Conservation (phyloP, 2,797 vertebrate genomes). For the Oryzias sinensis region DNA sequence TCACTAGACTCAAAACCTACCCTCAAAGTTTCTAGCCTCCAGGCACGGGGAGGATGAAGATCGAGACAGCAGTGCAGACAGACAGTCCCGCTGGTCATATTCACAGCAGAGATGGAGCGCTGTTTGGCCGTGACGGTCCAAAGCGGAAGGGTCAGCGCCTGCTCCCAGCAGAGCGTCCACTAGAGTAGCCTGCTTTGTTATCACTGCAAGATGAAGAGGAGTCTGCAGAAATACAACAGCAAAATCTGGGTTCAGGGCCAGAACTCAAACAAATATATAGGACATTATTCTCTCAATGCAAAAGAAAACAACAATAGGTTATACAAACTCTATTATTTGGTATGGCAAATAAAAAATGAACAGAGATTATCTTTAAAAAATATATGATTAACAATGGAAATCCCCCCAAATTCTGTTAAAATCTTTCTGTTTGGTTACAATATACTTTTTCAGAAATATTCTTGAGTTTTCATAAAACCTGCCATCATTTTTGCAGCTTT, state of each 20-base stretch:
- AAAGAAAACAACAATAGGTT: not conserved
- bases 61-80: constrained; percentile 73
- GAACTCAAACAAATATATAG: constrained; percentile 5
- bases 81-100: constrained; percentile 75
- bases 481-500: too few relatives aligned
- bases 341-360: too few relatives aligned
- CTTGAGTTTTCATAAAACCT: too few relatives aligned
- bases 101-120: constrained; percentile 87
- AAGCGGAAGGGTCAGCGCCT: constrained; percentile 79
- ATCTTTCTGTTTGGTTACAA: too few relatives aligned
- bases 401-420: too few relatives aligned
- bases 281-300: not conserved
- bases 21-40: constrained; percentile 85
- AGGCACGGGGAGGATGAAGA: constrained; percentile 62
- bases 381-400: too few relatives aligned
- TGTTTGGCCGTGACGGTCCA: constrained; percentile 88
- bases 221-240: constrained; percentile 73
- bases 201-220: constrained; percentile 88
- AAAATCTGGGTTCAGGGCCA: constrained; percentile 6
- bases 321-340: too few relatives aligned
- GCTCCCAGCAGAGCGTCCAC: constrained; percentile 75
- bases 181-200: constrained; percentile 79
- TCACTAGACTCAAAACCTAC: constrained; percentile 57
- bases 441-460: too few relatives aligned
- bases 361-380: too few relatives aligned